Evolutionary conservation across 2,888 invertebrate species (phyloP), one percentile per base, ranked within the genome.

Genomic region (Ochropleura plecta): DNA sequence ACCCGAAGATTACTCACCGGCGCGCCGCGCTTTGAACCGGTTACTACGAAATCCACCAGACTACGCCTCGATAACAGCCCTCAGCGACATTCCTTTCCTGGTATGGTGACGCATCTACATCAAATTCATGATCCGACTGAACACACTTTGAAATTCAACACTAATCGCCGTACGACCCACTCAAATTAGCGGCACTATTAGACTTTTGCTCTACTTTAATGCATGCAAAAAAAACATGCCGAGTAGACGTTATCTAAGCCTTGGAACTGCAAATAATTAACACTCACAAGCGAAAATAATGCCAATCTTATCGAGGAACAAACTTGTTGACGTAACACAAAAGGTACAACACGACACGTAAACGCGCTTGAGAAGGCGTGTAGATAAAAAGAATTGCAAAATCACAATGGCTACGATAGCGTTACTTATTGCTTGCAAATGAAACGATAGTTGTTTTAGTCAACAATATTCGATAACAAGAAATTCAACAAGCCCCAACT

Each of bases 391-490:
- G 74, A 84, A 88, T 83, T 83, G 82, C 82, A 84, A 90, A 88
- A 87, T 81, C 76, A 88, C 85, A 88, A 88, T 86, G 81, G 84
- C 79, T 82, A 84, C 86, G 85, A 84, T 86, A 89, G 80, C 83
- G 75, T 86, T 87, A 87, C 77, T 84, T 89, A 87, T 88, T 85
- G 84, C 84, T 83, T 86, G 86, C 85, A 86, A 90, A 87, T 86
- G 83, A 89, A 89, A 86, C 87, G 81, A 86, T 82, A 88, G 82
- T 87, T 88, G 89, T 89, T 89, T 90, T 88, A 90, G 89, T 89
- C 91, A 91, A 91, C 90, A 91, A 88, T 88, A 88, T 91, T 88
- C 90, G 89, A 91, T 91, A 92, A 91, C 91, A 88, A 90, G 90
- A 93, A 92, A 90, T 90, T 90, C 88, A 90, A 92, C 88, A 90